phyloP scores from a whole-genome alignment of 1,140 invertebrate genomes.

The Myzus persicae region DNA sequence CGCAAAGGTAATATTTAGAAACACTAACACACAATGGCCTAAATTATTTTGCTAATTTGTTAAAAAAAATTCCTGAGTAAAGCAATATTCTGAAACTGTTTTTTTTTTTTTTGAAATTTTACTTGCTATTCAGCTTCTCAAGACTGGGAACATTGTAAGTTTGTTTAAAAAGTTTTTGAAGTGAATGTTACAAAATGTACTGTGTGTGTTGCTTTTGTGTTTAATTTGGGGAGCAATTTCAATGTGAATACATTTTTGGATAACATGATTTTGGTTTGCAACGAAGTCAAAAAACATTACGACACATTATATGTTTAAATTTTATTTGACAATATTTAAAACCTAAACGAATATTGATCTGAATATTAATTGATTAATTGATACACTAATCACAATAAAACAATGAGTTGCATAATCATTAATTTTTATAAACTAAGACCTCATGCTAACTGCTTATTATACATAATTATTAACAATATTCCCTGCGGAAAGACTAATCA shows the following conservation, averaged over 20 bases:
- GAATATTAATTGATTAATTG: neutral
- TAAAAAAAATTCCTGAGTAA: neutral
- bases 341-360: no score
- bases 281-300: neutral
- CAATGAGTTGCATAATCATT: neutral
- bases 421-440: neutral
- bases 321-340: neutral
- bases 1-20: conserved; percentile 76
- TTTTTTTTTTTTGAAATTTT: conserved; percentile 64
- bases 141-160: conserved; percentile 79
- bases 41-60: neutral
- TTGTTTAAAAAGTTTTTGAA: conserved; percentile 57
- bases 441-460: neutral
- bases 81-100: conserved; percentile 40
- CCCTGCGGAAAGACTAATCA: neutral
- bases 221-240: conserved; percentile 38
- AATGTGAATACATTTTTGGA: conserved; percentile 28
- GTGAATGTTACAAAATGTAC: conserved; percentile 37
- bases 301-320: neutral
- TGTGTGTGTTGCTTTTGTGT: conserved; percentile 53
- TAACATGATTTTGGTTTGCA: neutral
- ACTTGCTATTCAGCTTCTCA: conserved; percentile 70
- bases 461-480: neutral
- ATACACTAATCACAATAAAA: neutral
- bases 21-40: neutral